phyloP scores from a whole-genome alignment of 2,797 vertebrate genomes.

The Diplodus puntazzo region DNA sequence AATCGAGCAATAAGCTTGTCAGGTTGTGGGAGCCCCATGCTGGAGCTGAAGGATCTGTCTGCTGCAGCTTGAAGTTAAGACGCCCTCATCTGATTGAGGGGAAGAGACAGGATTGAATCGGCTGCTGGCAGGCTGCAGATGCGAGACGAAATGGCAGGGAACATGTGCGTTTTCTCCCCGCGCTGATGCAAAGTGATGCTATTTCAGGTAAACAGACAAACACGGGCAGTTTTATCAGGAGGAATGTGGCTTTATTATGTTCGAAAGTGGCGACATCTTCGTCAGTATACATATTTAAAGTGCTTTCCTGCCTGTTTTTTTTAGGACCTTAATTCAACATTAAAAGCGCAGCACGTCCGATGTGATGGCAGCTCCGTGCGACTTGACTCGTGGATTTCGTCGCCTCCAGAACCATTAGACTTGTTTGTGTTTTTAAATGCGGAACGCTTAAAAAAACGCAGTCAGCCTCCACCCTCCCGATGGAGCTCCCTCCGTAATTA shows the following conservation, averaged over 20 bases:
- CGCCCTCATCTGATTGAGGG: constrained; percentile 66
- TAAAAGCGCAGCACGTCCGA: constrained; percentile 56
- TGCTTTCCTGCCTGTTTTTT: constrained; percentile 51
- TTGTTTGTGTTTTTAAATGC: constrained; percentile 69
- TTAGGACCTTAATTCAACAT: constrained; percentile 60
- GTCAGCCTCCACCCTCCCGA: constrained; percentile 54
- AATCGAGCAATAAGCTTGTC: constrained; percentile 67
- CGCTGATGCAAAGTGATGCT: constrained; percentile 69
- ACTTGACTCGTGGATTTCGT: constrained; percentile 32
- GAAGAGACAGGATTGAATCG: constrained; percentile 42
- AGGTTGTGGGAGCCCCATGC: constrained; percentile 50
- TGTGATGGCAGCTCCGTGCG: constrained; percentile 61
- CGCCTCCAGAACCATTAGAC: constrained; percentile 34
- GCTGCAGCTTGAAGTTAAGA: constrained; percentile 61
- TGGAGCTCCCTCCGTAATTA: constrained; percentile 78
- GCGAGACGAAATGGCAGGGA: constrained; percentile 58
- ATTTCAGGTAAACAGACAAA: constrained; percentile 67
- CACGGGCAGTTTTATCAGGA: constrained; percentile 50
- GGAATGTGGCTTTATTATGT: constrained; percentile 54
- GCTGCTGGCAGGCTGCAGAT: constrained; percentile 55
- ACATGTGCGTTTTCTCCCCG: constrained; percentile 51
- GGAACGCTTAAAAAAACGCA: constrained; percentile 49
- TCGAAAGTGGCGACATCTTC: constrained; percentile 67
- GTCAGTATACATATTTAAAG: constrained; percentile 65
- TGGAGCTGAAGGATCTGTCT: constrained; percentile 53